Evolutionary conservation across 2,888 invertebrate species (phyloP), one percentile per base, ranked within the genome.

Genomic region (Clostera curtula): DNA sequence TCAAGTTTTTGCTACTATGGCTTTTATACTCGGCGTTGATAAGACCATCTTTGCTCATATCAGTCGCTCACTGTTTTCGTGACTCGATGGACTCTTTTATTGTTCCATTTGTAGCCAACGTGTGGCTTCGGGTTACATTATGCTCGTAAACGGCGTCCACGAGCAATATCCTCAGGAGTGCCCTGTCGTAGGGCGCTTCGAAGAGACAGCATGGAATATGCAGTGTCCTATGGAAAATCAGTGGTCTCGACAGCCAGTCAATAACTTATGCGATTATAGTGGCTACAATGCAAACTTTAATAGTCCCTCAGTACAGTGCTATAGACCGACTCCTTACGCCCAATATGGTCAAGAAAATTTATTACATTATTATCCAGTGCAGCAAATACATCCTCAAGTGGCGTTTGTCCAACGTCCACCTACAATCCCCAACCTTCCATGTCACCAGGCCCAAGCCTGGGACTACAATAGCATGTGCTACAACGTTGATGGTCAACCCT

Each of bases 381-480:
- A 51, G 23, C 52, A 51, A 19, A 41, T 55, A 22, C 57, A 56
- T 29, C 51, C 53, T 12, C 54, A 50, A 9, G 43, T 51, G 17
- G 49, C 27, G 25, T 60, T 56, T 36, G 47, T 54, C 9, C 60
- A 61, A 1, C 42, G 32, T 12, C 40, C 50, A 10, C 56, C 68
- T 2, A 29, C 65, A 26, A 38, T 68, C 4, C 58, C 55, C 5
- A 60, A 66, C 19, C 41, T 84, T 31, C 89, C 89, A 1, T 89
- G 89, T 42, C 56, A 63, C 4, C 71, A 74, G 36, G 52, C 38
- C 9, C 64, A 56, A 19, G 77, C 86, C 25, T 91, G 89, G 88
- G 85, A 88, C 49, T 90, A 90, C 56, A 84, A 77, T 24, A 85
- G 85, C 55, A 82, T 80, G 79, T 91, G 90, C 56, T 90, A 86